Base-by-base conservation (phyloP, 2,888 invertebrate species). In the Plagiodera versicolora region DNA sequence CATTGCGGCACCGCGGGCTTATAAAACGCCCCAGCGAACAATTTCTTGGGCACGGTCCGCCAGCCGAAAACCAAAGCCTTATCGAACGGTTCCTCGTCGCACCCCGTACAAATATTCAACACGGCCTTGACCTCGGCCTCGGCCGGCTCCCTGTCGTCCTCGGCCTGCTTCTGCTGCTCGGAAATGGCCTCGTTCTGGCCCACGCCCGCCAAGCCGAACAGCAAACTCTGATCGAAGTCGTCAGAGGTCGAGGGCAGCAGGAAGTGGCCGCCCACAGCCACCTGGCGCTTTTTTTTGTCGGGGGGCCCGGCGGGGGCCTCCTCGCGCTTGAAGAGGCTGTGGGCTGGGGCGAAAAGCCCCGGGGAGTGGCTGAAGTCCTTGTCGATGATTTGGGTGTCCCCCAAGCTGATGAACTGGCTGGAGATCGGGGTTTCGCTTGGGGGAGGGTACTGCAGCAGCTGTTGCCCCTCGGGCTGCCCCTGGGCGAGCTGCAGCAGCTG, bases 61-160 rank as follows among this genome's bases (percentile, higher is more conserved):
- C 93, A 93, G 6, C 89, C 88, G 32, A 93, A 84, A 2, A 92
- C 84, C 17, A 91, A 81, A 6, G 91, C 92, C 71, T 91, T 91
- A 66, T 87, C 87, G 80, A 93, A 93, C 0, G 93, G 92, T 74
- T 92, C 92, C 0, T 84, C 79, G 17, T 87, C 84, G 71, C 92
- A 93, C 0, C 87, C 88, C 60, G 88, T 86, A 78, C 93, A 93
- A 1, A 91, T 81, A 68, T 87, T 84, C 89, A 92, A 89, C 0
- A 92, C 91, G 9, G 89, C 89, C 69, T 84, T 88, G 0, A 92
- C 92, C 78, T 92, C 92, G 28, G 89, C 91, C 76, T 92, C 92
- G 0, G 92, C 92, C 0, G 92, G 91, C 71, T 92, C 92, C 45
- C 90, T 83, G 71, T 90, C 91, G 61, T 91, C 89, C 55, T 81